Conservation (phyloP, 2,113 vertebrate genomes). For the Cariama cristata region DNA sequence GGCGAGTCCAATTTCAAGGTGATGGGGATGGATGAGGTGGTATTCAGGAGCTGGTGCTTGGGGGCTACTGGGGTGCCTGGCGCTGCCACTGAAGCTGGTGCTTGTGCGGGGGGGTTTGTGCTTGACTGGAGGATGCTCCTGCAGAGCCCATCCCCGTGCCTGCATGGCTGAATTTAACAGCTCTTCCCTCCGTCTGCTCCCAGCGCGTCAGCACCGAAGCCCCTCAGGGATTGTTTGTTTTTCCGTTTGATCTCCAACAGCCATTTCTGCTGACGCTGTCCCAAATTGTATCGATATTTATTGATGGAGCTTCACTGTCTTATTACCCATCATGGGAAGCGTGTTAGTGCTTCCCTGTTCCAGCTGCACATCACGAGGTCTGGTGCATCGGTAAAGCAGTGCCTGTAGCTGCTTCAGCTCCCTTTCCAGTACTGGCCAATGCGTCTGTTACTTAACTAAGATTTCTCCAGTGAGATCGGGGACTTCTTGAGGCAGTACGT, state of each 20-base stretch:
- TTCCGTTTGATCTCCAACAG: background rate
- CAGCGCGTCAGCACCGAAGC: fast-evolving
- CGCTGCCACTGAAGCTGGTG: background rate
- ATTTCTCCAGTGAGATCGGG: background rate
- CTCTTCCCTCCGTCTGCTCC: background rate
- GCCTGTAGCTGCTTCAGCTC: background rate
- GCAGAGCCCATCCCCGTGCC: fast-evolving
- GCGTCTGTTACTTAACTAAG: background rate
- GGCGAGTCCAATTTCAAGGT: constrained; percentile 99
- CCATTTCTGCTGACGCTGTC: background rate
- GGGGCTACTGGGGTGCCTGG: background rate
- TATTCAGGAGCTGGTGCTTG: fast-evolving
- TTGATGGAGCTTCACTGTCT: fast-evolving
- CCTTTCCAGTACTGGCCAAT: background rate
- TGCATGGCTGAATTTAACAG: background rate
- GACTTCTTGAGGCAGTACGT: background rate
- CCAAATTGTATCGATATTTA: background rate
- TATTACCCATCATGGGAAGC: fast-evolving
- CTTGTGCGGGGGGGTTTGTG: background rate
- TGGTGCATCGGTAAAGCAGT: fast-evolving
- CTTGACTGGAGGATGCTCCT: background rate
- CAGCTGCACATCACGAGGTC: fast-evolving
- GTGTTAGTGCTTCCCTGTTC: background rate
- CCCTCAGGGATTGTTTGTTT: background rate
- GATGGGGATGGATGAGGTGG: background rate